Conservation (phyloP, 2,888 invertebrate genomes). For the Lomographa bimaculata region DNA sequence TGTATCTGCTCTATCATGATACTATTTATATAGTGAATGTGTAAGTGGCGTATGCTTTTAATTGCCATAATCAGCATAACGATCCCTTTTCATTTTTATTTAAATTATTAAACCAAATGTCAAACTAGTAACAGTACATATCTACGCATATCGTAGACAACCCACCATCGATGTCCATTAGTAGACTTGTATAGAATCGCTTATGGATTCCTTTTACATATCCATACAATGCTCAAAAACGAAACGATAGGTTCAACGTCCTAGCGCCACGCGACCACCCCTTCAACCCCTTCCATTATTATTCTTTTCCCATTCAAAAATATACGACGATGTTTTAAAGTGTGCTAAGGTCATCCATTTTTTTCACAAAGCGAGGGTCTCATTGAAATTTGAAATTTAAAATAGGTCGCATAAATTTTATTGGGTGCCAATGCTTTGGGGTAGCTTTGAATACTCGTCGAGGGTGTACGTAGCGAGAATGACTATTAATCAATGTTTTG, state of each 20-base stretch:
- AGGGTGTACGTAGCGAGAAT: conserved; percentile 11
- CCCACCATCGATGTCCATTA: conserved; percentile 23
- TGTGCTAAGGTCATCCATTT: conserved; percentile 68
- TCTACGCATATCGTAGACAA: conserved; percentile 13
- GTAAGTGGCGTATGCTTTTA: too few species aligned
- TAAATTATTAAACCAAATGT: too few species aligned
- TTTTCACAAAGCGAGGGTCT: conserved; percentile 43
- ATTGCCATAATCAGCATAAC: too few species aligned
- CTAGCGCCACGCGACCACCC: conserved; percentile 68
- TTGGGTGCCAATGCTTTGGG: conserved; percentile 49
- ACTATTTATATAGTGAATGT: too few species aligned
- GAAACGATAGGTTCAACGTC: conserved; percentile 61
- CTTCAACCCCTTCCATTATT: conserved; percentile 45
- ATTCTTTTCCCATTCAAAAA: conserved; percentile 55
- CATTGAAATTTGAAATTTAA: conserved; percentile 42
- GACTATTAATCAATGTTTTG: conserved; percentile 17
- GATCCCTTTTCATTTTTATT: too few species aligned
- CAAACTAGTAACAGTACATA: too few species aligned
- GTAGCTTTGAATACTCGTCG: conserved; percentile 28
- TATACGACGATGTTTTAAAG: conserved; percentile 48
- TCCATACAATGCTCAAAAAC: conserved; percentile 24
- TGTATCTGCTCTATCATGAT: too few species aligned
- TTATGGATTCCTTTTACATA: neutral
- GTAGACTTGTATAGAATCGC: conserved; percentile 20
- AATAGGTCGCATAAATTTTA: conserved; percentile 43